These are phyloP conservation scores for Cylloceria caligata DNA, from an alignment of 2,888 invertebrate species.

Conservation along the genomic window DNA sequence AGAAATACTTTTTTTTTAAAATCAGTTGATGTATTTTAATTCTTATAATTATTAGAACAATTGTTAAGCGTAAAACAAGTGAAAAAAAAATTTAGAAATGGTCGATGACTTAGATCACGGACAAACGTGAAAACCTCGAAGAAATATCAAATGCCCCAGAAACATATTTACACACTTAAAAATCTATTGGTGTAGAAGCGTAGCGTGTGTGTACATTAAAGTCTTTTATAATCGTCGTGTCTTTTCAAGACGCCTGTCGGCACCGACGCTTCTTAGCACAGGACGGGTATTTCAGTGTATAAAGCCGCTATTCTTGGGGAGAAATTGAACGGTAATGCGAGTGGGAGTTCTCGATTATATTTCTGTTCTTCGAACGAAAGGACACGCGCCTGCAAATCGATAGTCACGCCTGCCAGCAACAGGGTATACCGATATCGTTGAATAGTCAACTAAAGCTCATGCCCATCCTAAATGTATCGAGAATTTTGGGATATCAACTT, in stretches of 20 bases:
- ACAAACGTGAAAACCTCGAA: not conserved
- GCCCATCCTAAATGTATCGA: conserved; percentile 55
- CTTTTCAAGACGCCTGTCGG: no score
- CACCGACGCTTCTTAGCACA: no score
- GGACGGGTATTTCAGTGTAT: not conserved
- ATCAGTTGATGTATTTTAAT: no score
- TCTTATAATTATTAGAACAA: no score
- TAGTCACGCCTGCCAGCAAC: conserved; percentile 82
- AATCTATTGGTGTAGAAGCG: not conserved
- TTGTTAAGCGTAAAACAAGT: no score
- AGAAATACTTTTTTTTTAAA: not conserved
- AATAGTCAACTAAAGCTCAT: conserved; percentile 28
- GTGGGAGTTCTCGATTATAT: conserved; percentile 52
- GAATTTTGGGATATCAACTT: conserved; percentile 56
- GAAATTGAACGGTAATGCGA: conserved; percentile 8
- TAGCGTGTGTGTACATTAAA: not conserved
- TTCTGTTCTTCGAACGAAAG: conserved; percentile 63
- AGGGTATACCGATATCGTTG: conserved; percentile 73
- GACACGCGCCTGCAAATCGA: conserved; percentile 79
- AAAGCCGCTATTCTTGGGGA: not conserved
- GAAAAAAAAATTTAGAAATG: not conserved
- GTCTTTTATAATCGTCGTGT: no score
- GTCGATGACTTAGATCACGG: not conserved
- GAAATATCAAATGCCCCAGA: conserved; percentile 39
- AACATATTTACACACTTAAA: conserved; percentile 56